A percentile compares a stretch with the other conserved stretches of the same genome.
Evolutionary conservation across 1,140 invertebrate genomes (phyloP).

Genomic region (Chrysoperla carnea): DNA sequence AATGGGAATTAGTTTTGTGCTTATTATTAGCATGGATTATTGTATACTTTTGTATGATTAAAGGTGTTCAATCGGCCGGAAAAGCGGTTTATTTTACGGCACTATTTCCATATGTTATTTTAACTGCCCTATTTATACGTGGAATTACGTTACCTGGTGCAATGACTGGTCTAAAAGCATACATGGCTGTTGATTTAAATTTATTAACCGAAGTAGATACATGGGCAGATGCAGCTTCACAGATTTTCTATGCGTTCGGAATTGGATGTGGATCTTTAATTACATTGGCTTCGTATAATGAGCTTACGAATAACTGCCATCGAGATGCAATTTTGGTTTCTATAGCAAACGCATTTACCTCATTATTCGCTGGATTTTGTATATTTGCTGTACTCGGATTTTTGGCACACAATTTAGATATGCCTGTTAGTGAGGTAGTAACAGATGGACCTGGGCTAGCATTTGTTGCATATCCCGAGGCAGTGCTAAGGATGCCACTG

Average conservation of each 20-base stretch:
- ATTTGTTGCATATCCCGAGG: slow-evolving; percentile 68
- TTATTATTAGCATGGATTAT: slow-evolving; percentile 53
- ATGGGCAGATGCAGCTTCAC: slow-evolving; percentile 43
- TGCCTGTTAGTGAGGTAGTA: slow-evolving; percentile 37
- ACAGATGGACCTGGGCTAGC: slow-evolving; percentile 56
- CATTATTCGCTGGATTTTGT: slow-evolving; percentile 54
- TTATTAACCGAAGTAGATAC: slow-evolving; percentile 34
- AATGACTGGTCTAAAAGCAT: slow-evolving; percentile 50
- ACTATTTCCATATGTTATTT: slow-evolving; percentile 58
- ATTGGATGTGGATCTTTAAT: slow-evolving; percentile 51
- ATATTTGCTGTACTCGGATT: slow-evolving; percentile 73
- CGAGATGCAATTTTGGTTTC: slow-evolving; percentile 50
- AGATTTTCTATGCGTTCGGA: slow-evolving; percentile 59
- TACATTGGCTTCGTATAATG: slow-evolving; percentile 57
- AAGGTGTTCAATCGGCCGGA: slow-evolving; percentile 57
- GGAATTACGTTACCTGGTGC: slow-evolving; percentile 57
- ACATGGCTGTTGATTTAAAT: slow-evolving; percentile 57
- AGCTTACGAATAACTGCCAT: slow-evolving; percentile 53
- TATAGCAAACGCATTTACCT: slow-evolving; percentile 50
- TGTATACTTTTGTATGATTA: slow-evolving; percentile 50
- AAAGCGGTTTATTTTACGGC: slow-evolving; percentile 68
- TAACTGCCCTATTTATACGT: slow-evolving; percentile 44
- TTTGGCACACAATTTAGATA: slow-evolving; percentile 43
- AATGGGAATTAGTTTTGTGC: slow-evolving; percentile 54
- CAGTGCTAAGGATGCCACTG: slow-evolving; percentile 55